phyloP scores from a whole-genome alignment of 2,113 vertebrate species.

The Ceyx melanurus region DNA sequence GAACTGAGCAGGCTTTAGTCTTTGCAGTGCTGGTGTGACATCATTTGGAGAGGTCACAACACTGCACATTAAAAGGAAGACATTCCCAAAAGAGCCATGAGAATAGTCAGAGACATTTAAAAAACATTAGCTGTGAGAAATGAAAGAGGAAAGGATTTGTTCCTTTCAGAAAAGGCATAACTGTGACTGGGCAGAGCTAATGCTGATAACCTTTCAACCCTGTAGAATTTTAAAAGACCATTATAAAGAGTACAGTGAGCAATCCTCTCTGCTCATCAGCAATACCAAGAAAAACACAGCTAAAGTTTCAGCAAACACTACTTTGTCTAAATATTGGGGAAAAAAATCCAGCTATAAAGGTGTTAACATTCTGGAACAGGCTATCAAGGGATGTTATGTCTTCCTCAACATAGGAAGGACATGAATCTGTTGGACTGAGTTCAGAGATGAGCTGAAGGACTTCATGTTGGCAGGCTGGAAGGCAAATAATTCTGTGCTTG shows the following conservation, averaged over 20 bases:
- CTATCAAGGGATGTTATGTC: neutral
- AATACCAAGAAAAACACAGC: neutral
- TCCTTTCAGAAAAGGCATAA: neutral
- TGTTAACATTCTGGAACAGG: neutral
- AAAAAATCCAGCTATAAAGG: neutral
- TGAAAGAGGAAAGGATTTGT: neutral
- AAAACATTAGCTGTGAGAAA: neutral
- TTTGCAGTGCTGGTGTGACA: neutral
- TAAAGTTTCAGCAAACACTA: neutral
- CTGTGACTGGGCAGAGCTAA: neutral
- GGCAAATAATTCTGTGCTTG: conserved; percentile 34
- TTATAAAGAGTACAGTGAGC: neutral
- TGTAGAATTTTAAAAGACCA: neutral
- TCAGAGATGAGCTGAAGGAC: conserved; percentile 18
- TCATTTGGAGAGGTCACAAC: conserved; percentile 18
- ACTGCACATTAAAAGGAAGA: neutral
- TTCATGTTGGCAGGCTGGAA: conserved; percentile 10
- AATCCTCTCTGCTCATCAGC: neutral
- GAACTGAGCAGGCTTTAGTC: conserved; percentile 9
- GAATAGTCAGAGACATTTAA: neutral
- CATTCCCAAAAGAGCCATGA: neutral
- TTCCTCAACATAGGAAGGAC: neutral
- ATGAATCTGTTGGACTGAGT: neutral
- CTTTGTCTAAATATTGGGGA: neutral
- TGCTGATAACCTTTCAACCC: neutral